Evolutionary conservation across 1,140 invertebrate species (phyloP).

Genomic region (Drosophila serrata): DNA sequence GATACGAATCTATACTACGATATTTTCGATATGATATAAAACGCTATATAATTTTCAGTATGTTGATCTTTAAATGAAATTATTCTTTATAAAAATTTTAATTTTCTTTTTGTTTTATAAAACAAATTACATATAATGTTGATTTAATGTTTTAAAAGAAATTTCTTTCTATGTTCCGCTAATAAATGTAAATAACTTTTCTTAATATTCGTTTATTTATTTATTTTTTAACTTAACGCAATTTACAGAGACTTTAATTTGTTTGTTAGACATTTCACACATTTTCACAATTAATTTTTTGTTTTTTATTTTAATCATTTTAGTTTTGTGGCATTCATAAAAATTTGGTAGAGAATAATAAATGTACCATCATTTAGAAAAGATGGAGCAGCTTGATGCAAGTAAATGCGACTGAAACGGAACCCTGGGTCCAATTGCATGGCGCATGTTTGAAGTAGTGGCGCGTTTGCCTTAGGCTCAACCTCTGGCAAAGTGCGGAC

Average conservation of each 20-base stretch:
- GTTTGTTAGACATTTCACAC: slow-evolving; percentile 40
- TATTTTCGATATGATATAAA: no score
- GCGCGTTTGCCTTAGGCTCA: slow-evolving; percentile 51
- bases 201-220: slow-evolving; percentile 63
- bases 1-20: no score
- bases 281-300: slow-evolving; percentile 46
- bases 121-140: no score
- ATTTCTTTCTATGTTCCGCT: not conserved
- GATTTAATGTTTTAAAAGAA: not conserved
- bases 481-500: slow-evolving; percentile 47
- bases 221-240: slow-evolving; percentile 81
- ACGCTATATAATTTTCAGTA: no score
- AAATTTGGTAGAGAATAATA: slow-evolving; percentile 41
- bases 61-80: no score
- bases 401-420: slow-evolving; percentile 65
- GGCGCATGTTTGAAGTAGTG: slow-evolving; percentile 34
- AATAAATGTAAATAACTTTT: slow-evolving; percentile 14
- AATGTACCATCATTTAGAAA: slow-evolving; percentile 28
- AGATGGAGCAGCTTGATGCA: slow-evolving; percentile 16
- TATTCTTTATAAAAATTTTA: no score
- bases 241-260: slow-evolving; percentile 76
- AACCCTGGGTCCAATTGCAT: slow-evolving; percentile 44
- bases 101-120: no score
- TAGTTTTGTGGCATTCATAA: slow-evolving; percentile 47
- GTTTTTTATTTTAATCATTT: slow-evolving; percentile 42